Evolutionary conservation across 2,113 vertebrate species (phyloP).

Genomic region (Nothoprocta perdicaria): DNA sequence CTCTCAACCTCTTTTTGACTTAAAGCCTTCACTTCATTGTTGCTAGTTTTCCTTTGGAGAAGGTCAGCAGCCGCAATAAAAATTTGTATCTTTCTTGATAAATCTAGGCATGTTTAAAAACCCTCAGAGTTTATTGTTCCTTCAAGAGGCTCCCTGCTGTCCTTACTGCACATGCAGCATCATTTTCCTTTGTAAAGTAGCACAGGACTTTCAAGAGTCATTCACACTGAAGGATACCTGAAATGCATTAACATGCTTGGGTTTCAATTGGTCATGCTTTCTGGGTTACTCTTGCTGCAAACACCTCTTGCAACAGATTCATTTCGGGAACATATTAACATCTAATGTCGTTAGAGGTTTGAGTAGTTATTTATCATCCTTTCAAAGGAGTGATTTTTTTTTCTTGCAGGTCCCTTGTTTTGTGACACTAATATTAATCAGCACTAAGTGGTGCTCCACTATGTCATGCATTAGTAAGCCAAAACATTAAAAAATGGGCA

Average conservation of each 20-base stretch:
- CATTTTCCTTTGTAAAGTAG: slow-evolving; percentile 9
- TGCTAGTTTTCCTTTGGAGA: not conserved
- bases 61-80: not conserved
- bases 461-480: slow-evolving; percentile 29
- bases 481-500: not conserved
- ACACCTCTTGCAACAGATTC: slow-evolving; percentile 11
- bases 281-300: slow-evolving; percentile 30
- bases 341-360: slow-evolving; percentile 25
- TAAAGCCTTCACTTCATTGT: not conserved
- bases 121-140: not conserved
- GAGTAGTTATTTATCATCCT: slow-evolving; percentile 43
- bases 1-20: not conserved
- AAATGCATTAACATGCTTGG: not conserved
- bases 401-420: not conserved
- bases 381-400: slow-evolving; percentile 5
- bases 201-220: not conserved
- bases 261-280: slow-evolving; percentile 10
- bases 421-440: slow-evolving; percentile 37
- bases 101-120: not conserved
- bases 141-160: not conserved
- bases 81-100: not conserved
- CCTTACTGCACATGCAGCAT: not conserved
- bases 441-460: not conserved
- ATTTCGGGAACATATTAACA: slow-evolving; percentile 40
- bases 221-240: slow-evolving; percentile 3